These are phyloP conservation scores for Taeniopygia guttata DNA, from an alignment of 2,797 vertebrate species.

Conservation along the genomic window DNA sequence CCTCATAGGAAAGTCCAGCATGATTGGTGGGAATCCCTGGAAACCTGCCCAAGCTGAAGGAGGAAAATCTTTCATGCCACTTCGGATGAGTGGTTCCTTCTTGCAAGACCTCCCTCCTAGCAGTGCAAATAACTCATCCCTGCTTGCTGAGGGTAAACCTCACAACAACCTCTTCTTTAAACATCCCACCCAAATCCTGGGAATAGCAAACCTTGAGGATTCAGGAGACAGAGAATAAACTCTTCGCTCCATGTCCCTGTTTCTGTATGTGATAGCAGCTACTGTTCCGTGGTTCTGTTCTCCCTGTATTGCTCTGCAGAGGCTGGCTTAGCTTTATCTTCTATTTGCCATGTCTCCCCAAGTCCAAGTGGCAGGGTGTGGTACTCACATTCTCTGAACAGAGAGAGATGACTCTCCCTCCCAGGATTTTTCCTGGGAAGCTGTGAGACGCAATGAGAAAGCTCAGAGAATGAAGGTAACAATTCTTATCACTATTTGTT, in stretches of 20 bases:
- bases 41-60: background rate
- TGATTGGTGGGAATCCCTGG: background rate
- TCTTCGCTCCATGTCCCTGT: accelerated
- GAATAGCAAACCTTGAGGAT: background rate
- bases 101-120: background rate
- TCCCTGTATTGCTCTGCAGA: background rate
- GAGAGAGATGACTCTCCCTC: too few species aligned
- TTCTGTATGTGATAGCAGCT: accelerated
- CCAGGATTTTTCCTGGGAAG: too few species aligned
- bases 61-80: background rate
- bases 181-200: background rate
- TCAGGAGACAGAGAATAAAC: background rate
- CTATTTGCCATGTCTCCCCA: background rate
- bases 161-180: background rate
- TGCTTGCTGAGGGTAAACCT: background rate
- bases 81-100: background rate
- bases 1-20: accelerated
- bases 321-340: background rate
- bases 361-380: background rate
- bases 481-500: too few species aligned
- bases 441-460: too few species aligned
- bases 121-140: background rate
- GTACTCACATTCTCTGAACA: too few species aligned
- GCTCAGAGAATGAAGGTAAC: too few species aligned
- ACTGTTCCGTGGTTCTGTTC: background rate